Evolutionary conservation across 2,797 vertebrate species (phyloP).

Genomic region (Loriculus beryllinus): DNA sequence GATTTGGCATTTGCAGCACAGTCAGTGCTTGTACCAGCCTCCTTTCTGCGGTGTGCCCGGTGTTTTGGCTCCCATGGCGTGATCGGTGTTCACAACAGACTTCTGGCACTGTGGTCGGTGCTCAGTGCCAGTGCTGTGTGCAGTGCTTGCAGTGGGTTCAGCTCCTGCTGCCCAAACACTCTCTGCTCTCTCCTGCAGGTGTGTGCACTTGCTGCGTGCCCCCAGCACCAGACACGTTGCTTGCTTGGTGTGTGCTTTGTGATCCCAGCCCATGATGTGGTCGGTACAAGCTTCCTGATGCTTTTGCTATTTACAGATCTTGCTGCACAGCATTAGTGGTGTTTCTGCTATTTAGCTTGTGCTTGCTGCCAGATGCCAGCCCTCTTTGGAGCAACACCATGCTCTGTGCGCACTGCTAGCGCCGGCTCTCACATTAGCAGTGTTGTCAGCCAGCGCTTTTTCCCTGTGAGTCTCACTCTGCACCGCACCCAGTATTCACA

Average conservation of each 20-base stretch:
- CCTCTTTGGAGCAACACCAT: fast-evolving
- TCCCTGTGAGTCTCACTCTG: not conserved
- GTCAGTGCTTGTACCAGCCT: fast-evolving
- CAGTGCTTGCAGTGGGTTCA: not conserved
- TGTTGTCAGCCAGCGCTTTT: not conserved
- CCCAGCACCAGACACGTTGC: fast-evolving
- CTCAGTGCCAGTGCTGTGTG: not conserved
- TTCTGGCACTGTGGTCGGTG: not conserved
- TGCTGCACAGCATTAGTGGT: not conserved
- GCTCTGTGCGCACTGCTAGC: not conserved
- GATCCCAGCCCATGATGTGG: not conserved
- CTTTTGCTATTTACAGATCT: not conserved
- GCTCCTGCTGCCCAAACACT: fast-evolving
- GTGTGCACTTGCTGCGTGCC: not conserved
- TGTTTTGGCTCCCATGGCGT: not conserved
- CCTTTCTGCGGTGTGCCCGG: fast-evolving
- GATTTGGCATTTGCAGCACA: not conserved
- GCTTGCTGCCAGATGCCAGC: not conserved
- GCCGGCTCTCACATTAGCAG: not conserved
- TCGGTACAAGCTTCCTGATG: not conserved
- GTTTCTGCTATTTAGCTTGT: not conserved
- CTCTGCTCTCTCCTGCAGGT: fast-evolving
- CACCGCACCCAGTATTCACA: not conserved
- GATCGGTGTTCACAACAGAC: not conserved
- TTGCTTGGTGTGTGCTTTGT: fast-evolving